Evolutionary conservation across 2,888 invertebrate species (phyloP).

Genomic region (Yponomeuta cagnagella): DNA sequence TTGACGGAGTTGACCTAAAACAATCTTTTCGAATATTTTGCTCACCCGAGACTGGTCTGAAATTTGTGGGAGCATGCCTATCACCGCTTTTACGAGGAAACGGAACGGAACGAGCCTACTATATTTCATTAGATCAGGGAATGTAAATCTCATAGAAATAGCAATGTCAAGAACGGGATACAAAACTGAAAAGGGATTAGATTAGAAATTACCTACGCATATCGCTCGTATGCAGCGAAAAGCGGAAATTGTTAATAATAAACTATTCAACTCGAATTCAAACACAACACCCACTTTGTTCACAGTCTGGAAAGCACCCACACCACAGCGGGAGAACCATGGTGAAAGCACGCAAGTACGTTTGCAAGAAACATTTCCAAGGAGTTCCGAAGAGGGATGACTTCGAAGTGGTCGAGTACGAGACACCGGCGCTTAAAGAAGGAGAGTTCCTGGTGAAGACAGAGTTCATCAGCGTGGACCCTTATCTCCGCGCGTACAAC

Average conservation of each 20-base stretch:
- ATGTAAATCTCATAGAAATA: too few species aligned
- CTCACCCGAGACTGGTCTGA: too few species aligned
- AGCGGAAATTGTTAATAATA: background rate
- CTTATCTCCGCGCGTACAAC: slow-evolving; percentile 17
- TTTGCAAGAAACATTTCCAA: slow-evolving; percentile 64
- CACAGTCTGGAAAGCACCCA: background rate
- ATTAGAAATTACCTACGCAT: too few species aligned
- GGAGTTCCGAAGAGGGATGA: slow-evolving; percentile 69
- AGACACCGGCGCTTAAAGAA: slow-evolving; percentile 64
- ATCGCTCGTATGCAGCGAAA: too few species aligned
- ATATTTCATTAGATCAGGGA: too few species aligned
- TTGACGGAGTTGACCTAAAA: too few species aligned
- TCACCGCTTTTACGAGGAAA: too few species aligned
- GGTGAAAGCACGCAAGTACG: slow-evolving; percentile 62
- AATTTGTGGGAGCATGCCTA: too few species aligned
- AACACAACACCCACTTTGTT: background rate
- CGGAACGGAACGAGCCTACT: too few species aligned
- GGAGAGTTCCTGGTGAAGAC: slow-evolving; percentile 40
- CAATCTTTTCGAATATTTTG: too few species aligned
- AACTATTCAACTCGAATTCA: background rate
- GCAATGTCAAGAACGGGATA: too few species aligned
- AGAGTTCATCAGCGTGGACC: slow-evolving; percentile 19
- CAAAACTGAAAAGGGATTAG: too few species aligned
- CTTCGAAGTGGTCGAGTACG: slow-evolving; percentile 71
- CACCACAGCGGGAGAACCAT: background rate